Evolutionary conservation across 2,888 invertebrate species (phyloP).

Genomic region (Trimorus sp.): DNA sequence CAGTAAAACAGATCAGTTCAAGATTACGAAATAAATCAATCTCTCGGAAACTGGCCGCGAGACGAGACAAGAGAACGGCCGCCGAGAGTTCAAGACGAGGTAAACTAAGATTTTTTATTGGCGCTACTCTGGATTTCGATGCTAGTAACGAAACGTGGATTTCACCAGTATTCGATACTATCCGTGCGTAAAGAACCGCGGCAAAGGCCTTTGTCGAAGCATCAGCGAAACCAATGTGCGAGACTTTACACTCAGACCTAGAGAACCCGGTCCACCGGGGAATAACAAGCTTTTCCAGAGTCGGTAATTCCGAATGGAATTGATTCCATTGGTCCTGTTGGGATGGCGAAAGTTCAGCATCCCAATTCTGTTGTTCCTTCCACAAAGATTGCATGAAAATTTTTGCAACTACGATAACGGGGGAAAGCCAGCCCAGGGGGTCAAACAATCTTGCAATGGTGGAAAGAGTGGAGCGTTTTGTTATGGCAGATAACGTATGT

Average conservation of each 20-base stretch:
- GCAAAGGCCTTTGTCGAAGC: neutral
- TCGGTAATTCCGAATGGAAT: neutral
- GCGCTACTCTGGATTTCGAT: neutral
- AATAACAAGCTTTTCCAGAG: neutral
- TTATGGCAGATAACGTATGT: neutral
- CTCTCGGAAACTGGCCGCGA: too few relatives aligned
- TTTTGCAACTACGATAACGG: neutral
- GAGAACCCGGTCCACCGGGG: neutral
- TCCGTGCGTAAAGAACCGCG: neutral
- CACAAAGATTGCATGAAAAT: neutral
- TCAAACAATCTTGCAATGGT: constrained; percentile 7
- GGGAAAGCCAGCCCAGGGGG: neutral
- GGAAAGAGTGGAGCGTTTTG: neutral
- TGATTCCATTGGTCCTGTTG: neutral
- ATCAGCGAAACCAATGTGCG: neutral
- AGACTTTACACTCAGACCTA: neutral
- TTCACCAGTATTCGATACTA: too few relatives aligned
- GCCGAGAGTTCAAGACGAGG: neutral
- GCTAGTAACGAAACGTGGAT: neutral
- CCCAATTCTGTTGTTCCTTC: neutral
- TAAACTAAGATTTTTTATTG: neutral
- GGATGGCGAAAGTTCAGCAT: neutral
- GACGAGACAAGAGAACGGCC: too few relatives aligned
- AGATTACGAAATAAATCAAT: too few relatives aligned
- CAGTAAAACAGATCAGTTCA: too few relatives aligned